Percentiles rank a stretch among this genome's conserved stretches.
These are phyloP conservation scores for Limosa lapponica DNA, from an alignment of 2,797 vertebrate species.

Conservation along the genomic window DNA sequence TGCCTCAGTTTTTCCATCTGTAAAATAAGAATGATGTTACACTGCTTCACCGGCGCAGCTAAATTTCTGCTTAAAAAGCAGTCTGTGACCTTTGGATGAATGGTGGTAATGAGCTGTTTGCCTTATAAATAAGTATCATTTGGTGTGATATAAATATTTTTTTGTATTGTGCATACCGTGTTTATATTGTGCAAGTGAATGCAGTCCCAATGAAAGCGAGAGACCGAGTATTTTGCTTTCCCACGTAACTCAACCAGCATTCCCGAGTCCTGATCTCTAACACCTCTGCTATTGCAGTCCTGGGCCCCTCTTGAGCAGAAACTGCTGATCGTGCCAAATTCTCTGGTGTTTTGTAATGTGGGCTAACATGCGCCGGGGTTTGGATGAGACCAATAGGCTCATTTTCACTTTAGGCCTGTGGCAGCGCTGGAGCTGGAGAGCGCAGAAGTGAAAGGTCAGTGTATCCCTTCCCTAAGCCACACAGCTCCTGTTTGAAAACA, in stretches of 20 bases:
- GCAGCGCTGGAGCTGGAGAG: neutral
- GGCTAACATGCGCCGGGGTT: constrained; percentile 43
- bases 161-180: constrained; percentile 9
- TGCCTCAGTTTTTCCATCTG: constrained; percentile 70
- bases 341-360: constrained; percentile 67
- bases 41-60: neutral
- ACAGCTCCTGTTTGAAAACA: constrained; percentile 55
- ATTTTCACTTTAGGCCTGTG: constrained; percentile 34
- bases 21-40: constrained; percentile 53
- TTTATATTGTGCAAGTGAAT: constrained; percentile 47
- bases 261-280: constrained; percentile 64
- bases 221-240: constrained; percentile 34
- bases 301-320: constrained; percentile 66
- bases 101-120: constrained; percentile 58
- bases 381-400: constrained; percentile 56
- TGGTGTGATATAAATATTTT: constrained; percentile 37
- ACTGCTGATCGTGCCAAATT: constrained; percentile 70
- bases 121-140: constrained; percentile 53
- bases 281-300: constrained; percentile 70
- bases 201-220: constrained; percentile 11
- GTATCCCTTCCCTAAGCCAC: neutral
- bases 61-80: constrained; percentile 54
- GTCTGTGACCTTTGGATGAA: constrained; percentile 45
- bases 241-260: constrained; percentile 2
- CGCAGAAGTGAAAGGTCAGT: constrained; percentile 38